Percentiles rank a stretch among this genome's conserved stretches.
phyloP scores from a whole-genome alignment of 2,113 vertebrate genomes.

The Lepus americanus region DNA sequence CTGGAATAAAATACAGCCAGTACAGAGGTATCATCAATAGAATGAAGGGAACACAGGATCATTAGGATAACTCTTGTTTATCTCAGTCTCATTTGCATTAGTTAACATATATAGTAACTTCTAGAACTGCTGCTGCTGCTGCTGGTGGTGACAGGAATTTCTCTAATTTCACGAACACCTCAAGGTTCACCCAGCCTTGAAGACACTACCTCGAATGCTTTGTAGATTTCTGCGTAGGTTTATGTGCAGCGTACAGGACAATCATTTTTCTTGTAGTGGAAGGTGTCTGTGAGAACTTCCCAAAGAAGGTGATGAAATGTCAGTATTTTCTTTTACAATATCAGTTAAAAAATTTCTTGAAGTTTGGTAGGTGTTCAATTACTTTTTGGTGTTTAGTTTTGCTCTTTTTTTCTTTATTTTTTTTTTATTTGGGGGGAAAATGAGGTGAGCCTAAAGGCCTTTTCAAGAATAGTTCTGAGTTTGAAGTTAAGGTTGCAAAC shows the following conservation, averaged over 20 bases:
- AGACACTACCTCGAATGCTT: not conserved
- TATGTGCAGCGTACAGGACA: not conserved
- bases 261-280: not conserved
- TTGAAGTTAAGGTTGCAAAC: not conserved
- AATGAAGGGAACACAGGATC: not conserved
- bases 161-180: not conserved
- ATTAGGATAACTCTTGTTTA: not conserved
- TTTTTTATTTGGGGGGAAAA: not conserved
- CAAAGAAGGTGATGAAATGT: not conserved
- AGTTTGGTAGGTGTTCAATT: not conserved
- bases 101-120: not conserved
- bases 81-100: not conserved
- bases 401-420: not conserved
- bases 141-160: not conserved
- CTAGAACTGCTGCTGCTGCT: not conserved
- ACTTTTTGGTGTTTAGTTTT: not conserved
- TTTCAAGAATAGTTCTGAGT: not conserved
- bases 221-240: not conserved
- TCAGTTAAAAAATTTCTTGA: conserved; percentile 27
- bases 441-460: not conserved
- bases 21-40: not conserved
- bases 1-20: not conserved
- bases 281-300: not conserved
- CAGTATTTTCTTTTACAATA: not conserved
- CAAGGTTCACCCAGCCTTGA: not conserved